A percentile compares a stretch with the other conserved stretches of the same genome.
These are phyloP conservation scores for Caenorhabditis afra DNA, from an alignment of 2,888 invertebrate genomes.

Conservation along the genomic window DNA sequence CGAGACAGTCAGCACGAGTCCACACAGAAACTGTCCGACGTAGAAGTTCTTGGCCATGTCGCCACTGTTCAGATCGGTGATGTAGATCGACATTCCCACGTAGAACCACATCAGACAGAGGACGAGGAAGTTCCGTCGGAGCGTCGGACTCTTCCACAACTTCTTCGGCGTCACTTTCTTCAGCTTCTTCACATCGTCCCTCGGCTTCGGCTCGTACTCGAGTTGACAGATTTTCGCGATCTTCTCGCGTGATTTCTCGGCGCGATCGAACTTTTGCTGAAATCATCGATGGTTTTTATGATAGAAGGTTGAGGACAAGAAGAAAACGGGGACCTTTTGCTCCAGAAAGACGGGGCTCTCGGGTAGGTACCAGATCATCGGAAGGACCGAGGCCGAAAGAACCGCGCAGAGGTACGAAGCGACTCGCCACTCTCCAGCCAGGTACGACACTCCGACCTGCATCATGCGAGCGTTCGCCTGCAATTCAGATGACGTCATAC, in stretches of 20 bases:
- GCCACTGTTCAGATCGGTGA: constrained; percentile 51
- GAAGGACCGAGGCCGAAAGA: constrained; percentile 41
- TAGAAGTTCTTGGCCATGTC: constrained; percentile 51
- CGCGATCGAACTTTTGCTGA: constrained; percentile 38
- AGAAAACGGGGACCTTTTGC: constrained; percentile 15
- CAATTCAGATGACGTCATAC: constrained; percentile 1
- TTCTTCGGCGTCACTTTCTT: constrained; percentile 40
- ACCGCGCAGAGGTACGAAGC: constrained; percentile 37
- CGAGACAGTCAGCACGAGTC: constrained; percentile 34
- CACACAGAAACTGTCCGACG: constrained; percentile 47
- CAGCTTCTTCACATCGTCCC: constrained; percentile 20
- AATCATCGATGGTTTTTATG: background rate
- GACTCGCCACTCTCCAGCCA: constrained; percentile 46
- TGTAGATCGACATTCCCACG: constrained; percentile 52
- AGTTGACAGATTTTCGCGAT: constrained; percentile 36
- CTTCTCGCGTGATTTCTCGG: constrained; percentile 32
- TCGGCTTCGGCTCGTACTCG: constrained; percentile 24
- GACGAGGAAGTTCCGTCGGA: constrained; percentile 37
- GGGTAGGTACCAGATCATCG: constrained; percentile 49
- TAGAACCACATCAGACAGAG: constrained; percentile 57
- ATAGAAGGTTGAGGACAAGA: background rate
- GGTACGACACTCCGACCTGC: constrained; percentile 33
- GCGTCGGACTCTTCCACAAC: constrained; percentile 29
- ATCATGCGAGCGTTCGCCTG: constrained; percentile 52
- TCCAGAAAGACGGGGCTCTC: constrained; percentile 55